Evolutionary conservation across 2,888 invertebrate species (phyloP), one percentile per base, ranked within the genome.

Genomic region (Cybosia mesomella): DNA sequence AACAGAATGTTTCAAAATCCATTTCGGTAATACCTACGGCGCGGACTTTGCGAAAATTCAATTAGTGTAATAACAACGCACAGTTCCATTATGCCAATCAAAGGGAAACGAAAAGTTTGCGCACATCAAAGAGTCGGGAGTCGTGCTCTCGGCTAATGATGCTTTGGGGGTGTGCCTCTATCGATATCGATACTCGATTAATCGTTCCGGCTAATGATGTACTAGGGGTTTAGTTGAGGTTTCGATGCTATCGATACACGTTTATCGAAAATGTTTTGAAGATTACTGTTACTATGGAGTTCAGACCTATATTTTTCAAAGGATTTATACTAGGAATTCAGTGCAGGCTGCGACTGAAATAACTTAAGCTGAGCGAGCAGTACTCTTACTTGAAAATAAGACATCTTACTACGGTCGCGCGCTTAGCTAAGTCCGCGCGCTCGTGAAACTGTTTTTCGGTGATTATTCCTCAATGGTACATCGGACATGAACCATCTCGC

Each of bases 21-120:
- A 73, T 76, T 74, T 62, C 67, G 65, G 68, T 71, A 73, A 71
- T 75, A 74, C 53, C 55, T 53, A 67, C 73, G 77, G 82, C 75
- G 79, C 82, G 87, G 88, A 88, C 89, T 89, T 87, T 84, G 87
- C 85, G 83, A 89, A 92, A 92, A 92, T 93, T 93, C 91, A 93
- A 94, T 94, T 93, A 93, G 91, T 87, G 89, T 93, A 93, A 92
- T 93, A 93, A 92, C 91, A 89, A 87, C 87, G 89, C 84, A 85
- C 90, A 89, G 91, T 89, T 91, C 92, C 93, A 92, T 93, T 92
- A 93, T 89, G 85, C 87, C 92, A 92, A 93, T 93, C 92, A 92
- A 92, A 93, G 92, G 92, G 91, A 92, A 91, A 87, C 90, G 89
- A 88, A 91, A 93, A 92, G 92, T 92, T 92, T 90, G 91, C 86